A percentile compares a stretch with the other conserved stretches of the same genome.
Evolutionary conservation across 2,888 invertebrate species (phyloP).

Genomic region (Bhutanitis thaidina): DNA sequence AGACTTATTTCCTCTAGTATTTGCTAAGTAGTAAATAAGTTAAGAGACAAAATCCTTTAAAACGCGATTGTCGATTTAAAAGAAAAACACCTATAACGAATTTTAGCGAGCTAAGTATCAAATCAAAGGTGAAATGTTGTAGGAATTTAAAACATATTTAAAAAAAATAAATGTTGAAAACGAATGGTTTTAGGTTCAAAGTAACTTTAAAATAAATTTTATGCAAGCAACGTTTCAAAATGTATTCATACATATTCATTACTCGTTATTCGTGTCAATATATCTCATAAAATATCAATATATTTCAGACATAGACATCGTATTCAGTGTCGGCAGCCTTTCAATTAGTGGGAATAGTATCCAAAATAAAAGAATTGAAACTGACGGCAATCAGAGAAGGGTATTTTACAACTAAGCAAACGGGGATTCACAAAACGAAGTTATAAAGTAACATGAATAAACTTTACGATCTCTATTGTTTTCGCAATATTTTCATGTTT

Average conservation of each 20-base stretch:
- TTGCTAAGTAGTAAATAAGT: too few relatives aligned
- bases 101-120: conserved; percentile 37
- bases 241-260: conserved; percentile 39
- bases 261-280: too few relatives aligned
- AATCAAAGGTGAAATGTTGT: conserved; percentile 33
- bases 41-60: too few relatives aligned
- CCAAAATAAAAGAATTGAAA: conserved; percentile 43
- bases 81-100: too few relatives aligned
- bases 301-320: conserved; percentile 42
- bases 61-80: too few relatives aligned
- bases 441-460: conserved; percentile 50
- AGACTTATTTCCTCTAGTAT: too few relatives aligned
- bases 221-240: conserved; percentile 2
- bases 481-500: conserved; percentile 36
- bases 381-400: conserved; percentile 41
- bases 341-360: conserved; percentile 41
- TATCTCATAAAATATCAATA: too few relatives aligned
- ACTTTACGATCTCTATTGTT: conserved; percentile 58
- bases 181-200: conserved; percentile 24
- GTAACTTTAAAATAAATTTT: conserved; percentile 20
- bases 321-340: conserved; percentile 42
- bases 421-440: conserved; percentile 40
- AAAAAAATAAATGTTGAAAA: neutral
- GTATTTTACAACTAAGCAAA: conserved; percentile 34
- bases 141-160: neutral